Percentiles rank a stretch among this genome's conserved stretches.
Conservation (phyloP, 1,140 invertebrate genomes). For the Ostrea denselamellosa region DNA sequence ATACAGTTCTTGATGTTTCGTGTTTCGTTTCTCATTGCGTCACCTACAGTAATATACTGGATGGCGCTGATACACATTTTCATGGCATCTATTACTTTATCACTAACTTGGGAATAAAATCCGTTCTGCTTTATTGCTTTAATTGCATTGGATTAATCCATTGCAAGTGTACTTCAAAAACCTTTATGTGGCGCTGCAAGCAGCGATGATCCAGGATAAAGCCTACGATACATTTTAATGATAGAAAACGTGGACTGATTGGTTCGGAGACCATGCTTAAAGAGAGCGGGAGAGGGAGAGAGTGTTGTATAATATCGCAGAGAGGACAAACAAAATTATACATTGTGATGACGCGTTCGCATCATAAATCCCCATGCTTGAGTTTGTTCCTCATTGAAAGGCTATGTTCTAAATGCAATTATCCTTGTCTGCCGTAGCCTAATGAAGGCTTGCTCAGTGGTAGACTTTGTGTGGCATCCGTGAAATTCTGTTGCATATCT, state of each 20-base stretch:
- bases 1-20: neutral
- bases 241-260: neutral
- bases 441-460: constrained; percentile 28
- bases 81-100: constrained; percentile 22
- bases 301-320: neutral
- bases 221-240: constrained; percentile 7
- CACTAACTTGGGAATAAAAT: constrained; percentile 18
- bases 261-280: neutral
- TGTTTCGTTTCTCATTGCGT: constrained; percentile 4
- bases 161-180: constrained; percentile 20
- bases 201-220: neutral
- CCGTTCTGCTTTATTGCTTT: constrained; percentile 12
- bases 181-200: constrained; percentile 1
- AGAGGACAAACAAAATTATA: constrained; percentile 20
- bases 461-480: constrained; percentile 27
- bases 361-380: neutral
- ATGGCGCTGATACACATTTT: neutral
- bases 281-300: neutral
- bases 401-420: constrained; percentile 36
- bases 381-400: constrained; percentile 7
- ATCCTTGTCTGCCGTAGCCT: constrained; percentile 3
- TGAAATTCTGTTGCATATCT: constrained; percentile 26
- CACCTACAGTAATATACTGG: neutral
- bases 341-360: constrained; percentile 17
- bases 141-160: constrained; percentile 39